Conservation (phyloP, 2,113 vertebrate genomes). For the Sisor rabdophorus region DNA sequence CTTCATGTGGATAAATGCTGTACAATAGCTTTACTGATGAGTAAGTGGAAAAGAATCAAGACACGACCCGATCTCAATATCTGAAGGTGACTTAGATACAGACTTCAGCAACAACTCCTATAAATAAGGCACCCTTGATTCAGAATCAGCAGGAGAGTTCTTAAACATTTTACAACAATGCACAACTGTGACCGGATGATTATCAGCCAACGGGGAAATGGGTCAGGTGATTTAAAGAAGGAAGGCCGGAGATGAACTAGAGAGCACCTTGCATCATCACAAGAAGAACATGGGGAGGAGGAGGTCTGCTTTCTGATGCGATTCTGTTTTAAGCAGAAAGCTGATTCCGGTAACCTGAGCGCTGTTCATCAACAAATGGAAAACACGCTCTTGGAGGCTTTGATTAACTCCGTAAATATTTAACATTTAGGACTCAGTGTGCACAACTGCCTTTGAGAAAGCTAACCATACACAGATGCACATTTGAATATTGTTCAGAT, state of each 20-base stretch:
- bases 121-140: neutral
- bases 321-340: constrained; percentile 44
- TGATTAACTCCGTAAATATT: constrained; percentile 64
- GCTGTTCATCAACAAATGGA: constrained; percentile 49
- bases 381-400: constrained; percentile 50
- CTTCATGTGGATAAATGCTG: neutral
- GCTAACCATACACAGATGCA: constrained; percentile 38
- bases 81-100: constrained; percentile 53
- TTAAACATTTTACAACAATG: neutral
- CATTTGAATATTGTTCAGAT: constrained; percentile 10
- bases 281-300: neutral
- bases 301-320: neutral
- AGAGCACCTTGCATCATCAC: neutral
- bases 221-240: constrained; percentile 1
- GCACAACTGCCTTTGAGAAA: constrained; percentile 40
- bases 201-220: neutral
- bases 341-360: constrained; percentile 54
- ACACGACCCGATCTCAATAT: constrained; percentile 45
- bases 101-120: constrained; percentile 55
- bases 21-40: neutral
- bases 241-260: neutral
- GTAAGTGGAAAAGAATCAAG: neutral
- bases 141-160: neutral
- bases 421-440: constrained; percentile 55
- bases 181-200: neutral